Base-by-base conservation (phyloP, 2,113 vertebrate genomes). In the Gnathonemus echidnorhynchus region DNA sequence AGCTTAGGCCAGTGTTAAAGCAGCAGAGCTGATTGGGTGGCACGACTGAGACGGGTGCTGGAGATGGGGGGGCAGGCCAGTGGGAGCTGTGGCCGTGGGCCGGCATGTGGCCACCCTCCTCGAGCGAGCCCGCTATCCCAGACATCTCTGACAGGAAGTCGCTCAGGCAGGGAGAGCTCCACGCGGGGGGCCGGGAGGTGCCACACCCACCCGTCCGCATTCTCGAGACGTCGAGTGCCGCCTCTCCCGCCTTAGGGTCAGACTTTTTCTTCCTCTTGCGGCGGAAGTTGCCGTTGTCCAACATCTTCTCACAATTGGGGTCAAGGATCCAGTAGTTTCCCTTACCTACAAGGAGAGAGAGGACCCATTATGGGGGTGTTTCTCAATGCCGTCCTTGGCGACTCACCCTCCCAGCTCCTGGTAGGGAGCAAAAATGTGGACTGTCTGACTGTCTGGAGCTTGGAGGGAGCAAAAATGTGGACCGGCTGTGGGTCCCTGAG, bases 261-360 rank as follows among this genome's bases (percentile, higher is more conserved):
- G 96, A 96, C 93, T 98, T 99, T 90, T 97, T 97, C 95, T 98
- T 99, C 91, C 98, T 96, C 94, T 97, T 98, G 90, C 98, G 96
- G 88, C 98, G 97, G 92, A 99, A 99, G 94, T 99, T 99, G 88
- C 98, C 98, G 0, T 99, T 99, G 94, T 99, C 98, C 2, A 99
- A 99, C 97, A 98, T 98, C 93, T 99, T 99, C 91, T 99, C 98
- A 89, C 98, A 99, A 95, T 98, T 98, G 0, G 98, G 98, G 88
- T 99, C 98, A 91, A 99, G 93, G 66, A 97, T 99, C 98, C 98
- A 99, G 93, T 98, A 99, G 94, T 98, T 99, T n/a, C 98, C 98
- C 93, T 99, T 99, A 89, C 98, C 98, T 99, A 70, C 62, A 31
- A 31, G n/a, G 62, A 70, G 27, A 70, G 62, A 31, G 62, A 15